Base-by-base conservation (phyloP, 2,888 invertebrate species). In the Asteroscopus sphinx region DNA sequence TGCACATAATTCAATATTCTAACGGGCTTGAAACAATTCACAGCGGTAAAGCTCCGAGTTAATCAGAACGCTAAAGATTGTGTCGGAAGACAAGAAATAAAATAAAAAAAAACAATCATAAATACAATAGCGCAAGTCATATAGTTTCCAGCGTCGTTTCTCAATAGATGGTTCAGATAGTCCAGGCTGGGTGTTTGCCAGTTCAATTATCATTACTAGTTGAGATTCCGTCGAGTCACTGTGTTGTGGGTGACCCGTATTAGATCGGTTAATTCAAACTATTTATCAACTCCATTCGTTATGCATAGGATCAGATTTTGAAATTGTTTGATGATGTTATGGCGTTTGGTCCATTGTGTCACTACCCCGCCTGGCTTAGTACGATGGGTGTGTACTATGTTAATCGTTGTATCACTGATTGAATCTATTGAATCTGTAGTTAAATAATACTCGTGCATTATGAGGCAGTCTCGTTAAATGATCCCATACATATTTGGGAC, bases 221-320 rank as follows among this genome's bases (percentile, higher is more conserved):
- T 75, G 82, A 87, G 85, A 90, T 88, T 85, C 82, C 79, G 93
- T 79, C 87, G 80, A 90, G 89, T 94, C 94, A 94, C 89, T 84
- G 77, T 92, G 88, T 86, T 89, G 87, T 91, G 92, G 92, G 92
- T 93, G 94, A 94, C 94, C 94, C 94, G 94, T 92, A 93, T 93
- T 93, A 93, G 93, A 94, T 94, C 93, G 93, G 94, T 94, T 92
- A 93, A 93, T 94, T 93, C 92, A 90, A 92, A 93, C 92, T 92
- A 93, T 93, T 94, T 94, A 93, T 94, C 93, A 90, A 91, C 88
- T 88, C 88, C 84, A 92, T 92, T 92, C 92, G 92, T 91, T 92
- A 93, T 92, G 93, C 92, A 91, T 92, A 91, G 89, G 91, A 92
- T 92, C 91, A 88, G 91, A 93, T 92, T 92, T 91, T 87, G 90